Base-by-base conservation (phyloP, 2,113 vertebrate species). In the Aspidoscelis tigris region DNA sequence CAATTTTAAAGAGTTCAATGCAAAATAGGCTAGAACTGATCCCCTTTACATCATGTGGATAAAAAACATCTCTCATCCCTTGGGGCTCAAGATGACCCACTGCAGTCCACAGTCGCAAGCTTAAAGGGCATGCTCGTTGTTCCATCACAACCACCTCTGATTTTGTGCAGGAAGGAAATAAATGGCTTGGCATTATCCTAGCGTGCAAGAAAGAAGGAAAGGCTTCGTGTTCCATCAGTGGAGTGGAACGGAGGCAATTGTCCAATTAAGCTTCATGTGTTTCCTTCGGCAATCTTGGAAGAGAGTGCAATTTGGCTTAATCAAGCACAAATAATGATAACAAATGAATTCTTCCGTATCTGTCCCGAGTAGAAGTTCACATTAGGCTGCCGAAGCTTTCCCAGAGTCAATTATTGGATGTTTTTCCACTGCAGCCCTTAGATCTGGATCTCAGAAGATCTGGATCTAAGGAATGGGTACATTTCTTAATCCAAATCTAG, bases 221-320 rank as follows among this genome's bases (percentile, higher is more conserved):
- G n/a, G 83, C 90, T 86, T 84, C 91, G 89, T 85, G 76, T 87
- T 86, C 80, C 84, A 69, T 91, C 85, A 89, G 80, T 84, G 81
- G 77, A 86, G 73, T 83, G 70, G 85, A 50, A 76, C 89, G 80
- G 81, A 91, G 92, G 89, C 93, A 80, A 87, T 87, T 90, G 68
- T 76, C 78, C 78, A 90, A 90, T 92, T 89, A 89, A 81, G n/a
- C 70, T 85, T 65, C 0, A 0, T 66, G 14, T 61, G 11, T 89
- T 85, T 85, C 92, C 92, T 55, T 73, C 78, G 88, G 94, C 90
- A 85, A 65, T 91, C 74, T 76, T 43, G n/a, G 88, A 82, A 76
- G 16, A 64, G 76, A 74, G 58, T 33, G 26, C 66, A 26, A 78
- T 73, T 75, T 82, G 76, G 75, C 66, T 91, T 87, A 86, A 44